phyloP scores from a whole-genome alignment of 2,797 vertebrate species.

The Sphenopsis melanotis region DNA sequence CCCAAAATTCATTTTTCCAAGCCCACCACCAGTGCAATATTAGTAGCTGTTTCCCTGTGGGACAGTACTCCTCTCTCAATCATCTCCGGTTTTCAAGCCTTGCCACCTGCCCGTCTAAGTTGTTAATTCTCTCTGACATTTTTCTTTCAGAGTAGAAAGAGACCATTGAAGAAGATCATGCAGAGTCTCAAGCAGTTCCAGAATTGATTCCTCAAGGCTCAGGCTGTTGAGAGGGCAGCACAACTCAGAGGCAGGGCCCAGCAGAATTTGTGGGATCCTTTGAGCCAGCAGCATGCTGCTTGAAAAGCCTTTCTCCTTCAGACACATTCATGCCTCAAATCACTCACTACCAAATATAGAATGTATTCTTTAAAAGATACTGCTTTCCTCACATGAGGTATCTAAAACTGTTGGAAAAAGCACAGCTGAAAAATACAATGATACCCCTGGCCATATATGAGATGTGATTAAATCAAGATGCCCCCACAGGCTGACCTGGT shows the following conservation, averaged over 20 bases:
- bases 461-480: neutral
- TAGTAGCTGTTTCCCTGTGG: neutral
- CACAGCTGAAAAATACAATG: neutral
- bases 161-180: neutral
- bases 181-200: conserved; percentile 16
- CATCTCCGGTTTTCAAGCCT: neutral
- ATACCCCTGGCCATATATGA: neutral
- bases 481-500: neutral
- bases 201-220: conserved; percentile 33
- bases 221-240: conserved; percentile 38
- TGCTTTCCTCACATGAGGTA: conserved; percentile 14
- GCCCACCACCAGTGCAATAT: neutral
- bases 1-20: neutral
- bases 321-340: neutral
- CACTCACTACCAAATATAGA: conserved; percentile 54
- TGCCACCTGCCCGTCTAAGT: neutral
- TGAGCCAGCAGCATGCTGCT: conserved; percentile 25
- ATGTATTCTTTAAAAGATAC: conserved; percentile 29
- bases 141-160: conserved; percentile 36
- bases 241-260: neutral
- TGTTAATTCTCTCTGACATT: conserved; percentile 27
- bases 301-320: conserved; percentile 56
- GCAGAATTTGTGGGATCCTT: conserved; percentile 29
- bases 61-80: neutral
- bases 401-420: conserved; percentile 33